These are phyloP conservation scores for Parasteatoda tepidariorum DNA, from an alignment of 1,140 invertebrate species.

Conservation along the genomic window DNA sequence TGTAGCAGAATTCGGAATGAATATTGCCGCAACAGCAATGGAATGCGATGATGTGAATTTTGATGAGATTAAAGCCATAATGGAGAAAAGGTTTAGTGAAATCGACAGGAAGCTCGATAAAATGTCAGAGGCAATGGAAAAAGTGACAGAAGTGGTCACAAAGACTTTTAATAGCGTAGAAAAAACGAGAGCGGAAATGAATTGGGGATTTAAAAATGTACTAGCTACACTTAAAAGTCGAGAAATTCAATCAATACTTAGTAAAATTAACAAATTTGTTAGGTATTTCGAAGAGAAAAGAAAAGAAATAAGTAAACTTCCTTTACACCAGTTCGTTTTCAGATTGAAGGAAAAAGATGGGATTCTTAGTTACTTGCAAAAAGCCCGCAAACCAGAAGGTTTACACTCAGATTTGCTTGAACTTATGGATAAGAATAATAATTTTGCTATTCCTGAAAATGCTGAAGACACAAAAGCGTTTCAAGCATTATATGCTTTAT, in stretches of 20 bases:
- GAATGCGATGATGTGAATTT: not conserved
- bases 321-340: not conserved
- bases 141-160: not conserved
- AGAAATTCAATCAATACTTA: not conserved
- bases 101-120: slow-evolving; percentile 1
- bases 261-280: not conserved
- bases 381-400: not conserved
- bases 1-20: too few relatives aligned
- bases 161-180: too few relatives aligned
- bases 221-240: not conserved
- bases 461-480: not conserved
- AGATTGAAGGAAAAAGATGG: not conserved
- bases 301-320: not conserved
- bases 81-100: not conserved
- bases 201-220: not conserved
- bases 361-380: not conserved
- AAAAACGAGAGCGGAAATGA: not conserved
- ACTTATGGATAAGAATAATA: too few relatives aligned
- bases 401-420: not conserved
- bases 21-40: too few relatives aligned
- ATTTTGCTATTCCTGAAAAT: slow-evolving; percentile 6
- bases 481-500: not conserved
- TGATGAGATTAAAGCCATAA: not conserved
- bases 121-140: not conserved
- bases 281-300: not conserved